Evolutionary conservation across 2,888 invertebrate species (phyloP).

Genomic region (Argyresthia albistria): DNA sequence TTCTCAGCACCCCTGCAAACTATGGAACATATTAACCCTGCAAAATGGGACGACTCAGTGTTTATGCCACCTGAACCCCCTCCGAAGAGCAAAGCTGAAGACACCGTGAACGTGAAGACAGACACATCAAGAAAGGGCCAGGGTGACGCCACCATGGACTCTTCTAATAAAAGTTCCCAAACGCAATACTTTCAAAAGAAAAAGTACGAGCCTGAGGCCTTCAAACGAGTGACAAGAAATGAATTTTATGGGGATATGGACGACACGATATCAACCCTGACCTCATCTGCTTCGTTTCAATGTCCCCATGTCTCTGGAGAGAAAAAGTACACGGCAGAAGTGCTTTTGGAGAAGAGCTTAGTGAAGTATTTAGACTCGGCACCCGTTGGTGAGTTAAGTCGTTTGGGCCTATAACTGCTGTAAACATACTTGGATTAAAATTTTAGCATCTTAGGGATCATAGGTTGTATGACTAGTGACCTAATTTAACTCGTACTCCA

Average conservation of each 20-base stretch:
- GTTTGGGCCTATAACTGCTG: not conserved
- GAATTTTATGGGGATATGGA: slow-evolving; percentile 25
- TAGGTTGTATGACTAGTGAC: too few species aligned
- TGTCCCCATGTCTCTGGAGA: slow-evolving; percentile 37
- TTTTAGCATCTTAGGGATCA: too few species aligned
- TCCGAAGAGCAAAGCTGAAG: too few species aligned
- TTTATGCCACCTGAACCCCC: too few species aligned
- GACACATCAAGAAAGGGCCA: too few species aligned
- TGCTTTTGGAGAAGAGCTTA: slow-evolving; percentile 32
- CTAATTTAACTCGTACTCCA: too few species aligned
- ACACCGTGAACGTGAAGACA: too few species aligned
- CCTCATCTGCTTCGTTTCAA: slow-evolving; percentile 32
- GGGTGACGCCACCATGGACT: slow-evolving; percentile 3
- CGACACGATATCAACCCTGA: slow-evolving; percentile 34
- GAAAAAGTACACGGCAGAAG: slow-evolving; percentile 33
- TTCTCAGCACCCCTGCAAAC: too few species aligned
- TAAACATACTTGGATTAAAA: not conserved
- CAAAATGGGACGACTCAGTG: too few species aligned
- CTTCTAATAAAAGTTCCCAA: slow-evolving; percentile 43
- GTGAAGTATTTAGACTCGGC: slow-evolving; percentile 37
- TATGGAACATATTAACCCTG: too few species aligned
- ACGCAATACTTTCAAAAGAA: slow-evolving; percentile 8
- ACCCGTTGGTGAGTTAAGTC: slow-evolving; percentile 18
- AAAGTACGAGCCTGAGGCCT: slow-evolving; percentile 11
- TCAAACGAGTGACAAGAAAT: slow-evolving; percentile 26